Evolutionary conservation across 2,113 vertebrate species (phyloP).

Genomic region (Tetrao urogallus): DNA sequence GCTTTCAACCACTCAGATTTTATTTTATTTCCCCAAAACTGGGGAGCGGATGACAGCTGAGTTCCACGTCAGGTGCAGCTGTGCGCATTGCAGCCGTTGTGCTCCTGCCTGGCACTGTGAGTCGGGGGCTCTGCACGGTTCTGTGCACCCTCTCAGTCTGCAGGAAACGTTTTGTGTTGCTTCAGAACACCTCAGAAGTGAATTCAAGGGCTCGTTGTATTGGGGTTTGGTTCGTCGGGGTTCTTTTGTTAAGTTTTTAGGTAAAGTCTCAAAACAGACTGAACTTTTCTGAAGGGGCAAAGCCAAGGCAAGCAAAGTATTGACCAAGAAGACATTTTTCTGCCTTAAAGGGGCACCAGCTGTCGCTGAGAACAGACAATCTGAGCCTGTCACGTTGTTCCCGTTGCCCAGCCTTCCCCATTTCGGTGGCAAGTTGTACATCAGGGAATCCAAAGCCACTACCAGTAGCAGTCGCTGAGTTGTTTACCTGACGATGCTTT

Average conservation of each 20-base stretch:
- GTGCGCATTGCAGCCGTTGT: background rate
- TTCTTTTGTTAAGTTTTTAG: conserved; percentile 19
- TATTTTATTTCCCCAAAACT: background rate
- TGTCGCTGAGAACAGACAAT: conserved; percentile 75
- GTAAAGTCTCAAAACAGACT: conserved; percentile 46
- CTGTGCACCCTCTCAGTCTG: conserved; percentile 35
- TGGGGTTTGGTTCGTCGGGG: conserved; percentile 9
- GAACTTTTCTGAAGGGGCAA: conserved; percentile 4
- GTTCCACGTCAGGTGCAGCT: background rate
- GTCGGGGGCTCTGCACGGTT: background rate
- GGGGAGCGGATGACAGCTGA: conserved; percentile 1
- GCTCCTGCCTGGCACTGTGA: background rate
- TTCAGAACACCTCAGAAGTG: conserved; percentile 25
- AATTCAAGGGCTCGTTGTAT: conserved; percentile 58
- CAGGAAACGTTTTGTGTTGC: background rate
- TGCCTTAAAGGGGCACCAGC: conserved; percentile 75
- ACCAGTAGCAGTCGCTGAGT: conserved; percentile 72
- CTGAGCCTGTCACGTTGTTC: conserved; percentile 65
- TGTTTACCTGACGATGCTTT: conserved; percentile 71
- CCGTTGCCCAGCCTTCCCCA: conserved; percentile 41
- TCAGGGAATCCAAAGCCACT: conserved; percentile 81
- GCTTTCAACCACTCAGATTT: background rate
- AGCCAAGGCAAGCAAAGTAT: conserved; percentile 27
- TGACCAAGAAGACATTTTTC: background rate
- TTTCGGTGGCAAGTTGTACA: conserved; percentile 67